Conservation (phyloP, 2,797 vertebrate genomes). For the Silurus aristotelis region DNA sequence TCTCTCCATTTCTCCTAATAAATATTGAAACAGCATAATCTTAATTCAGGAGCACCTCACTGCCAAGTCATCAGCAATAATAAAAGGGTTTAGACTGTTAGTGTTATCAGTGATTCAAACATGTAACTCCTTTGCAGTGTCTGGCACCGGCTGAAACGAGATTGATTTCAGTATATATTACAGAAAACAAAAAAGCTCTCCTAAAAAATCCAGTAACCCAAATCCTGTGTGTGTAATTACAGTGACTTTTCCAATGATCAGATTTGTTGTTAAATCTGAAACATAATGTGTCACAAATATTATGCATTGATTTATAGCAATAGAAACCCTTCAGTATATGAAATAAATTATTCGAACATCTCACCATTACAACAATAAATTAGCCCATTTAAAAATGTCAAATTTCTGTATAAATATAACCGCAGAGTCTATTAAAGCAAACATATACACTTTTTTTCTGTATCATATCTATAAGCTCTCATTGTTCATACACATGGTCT, state of each 20-base stretch:
- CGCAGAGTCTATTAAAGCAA: background rate
- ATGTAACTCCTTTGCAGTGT: background rate
- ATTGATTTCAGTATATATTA: background rate
- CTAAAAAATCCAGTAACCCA: background rate
- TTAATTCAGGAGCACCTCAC: background rate
- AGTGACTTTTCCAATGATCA: background rate
- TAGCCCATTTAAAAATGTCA: background rate
- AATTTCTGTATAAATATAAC: background rate
- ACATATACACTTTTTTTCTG: background rate
- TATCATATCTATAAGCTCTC: background rate
- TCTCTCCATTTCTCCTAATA: background rate
- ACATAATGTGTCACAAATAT: no score
- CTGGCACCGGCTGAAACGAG: background rate
- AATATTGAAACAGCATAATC: background rate
- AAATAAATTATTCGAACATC: background rate
- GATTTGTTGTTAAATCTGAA: no score
- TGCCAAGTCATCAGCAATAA: background rate
- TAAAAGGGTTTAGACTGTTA: background rate
- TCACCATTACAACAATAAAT: background rate
- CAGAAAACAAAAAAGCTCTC: background rate
- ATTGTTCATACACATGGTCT: no score
- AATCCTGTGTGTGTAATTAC: background rate
- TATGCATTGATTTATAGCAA: no score
- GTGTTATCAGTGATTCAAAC: background rate
- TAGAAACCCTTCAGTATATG: background rate